Base-by-base conservation (phyloP, 2,888 invertebrate genomes). In the Heliconius erato region DNA sequence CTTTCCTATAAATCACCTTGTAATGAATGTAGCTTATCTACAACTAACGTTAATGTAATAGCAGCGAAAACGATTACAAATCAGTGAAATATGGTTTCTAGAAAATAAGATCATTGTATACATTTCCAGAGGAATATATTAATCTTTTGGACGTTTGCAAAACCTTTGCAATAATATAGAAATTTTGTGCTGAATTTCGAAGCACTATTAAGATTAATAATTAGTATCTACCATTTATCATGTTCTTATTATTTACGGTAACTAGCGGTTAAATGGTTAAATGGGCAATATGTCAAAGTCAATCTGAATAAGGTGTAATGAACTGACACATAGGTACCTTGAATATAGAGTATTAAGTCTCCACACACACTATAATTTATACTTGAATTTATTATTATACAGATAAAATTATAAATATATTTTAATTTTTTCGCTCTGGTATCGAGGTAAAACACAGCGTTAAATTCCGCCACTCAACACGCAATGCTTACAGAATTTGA, bases 231-330 rank as follows among this genome's bases (percentile, higher is more conserved):
- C 28, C 79, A 71, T 71, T 79, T 81, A 68, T 76, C 65, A 67
- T 26, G 65, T 74, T 35, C 40, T 68, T 81, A 76, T 28, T 69
- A 76, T 81, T 76, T 69, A 76, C 67, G 32, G 40, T 79, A 40
- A 28, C 40, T 74, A 59, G 6, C 67, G 26, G 63, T 69, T 91
- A 89, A 87, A 86, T 90, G 89, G 90, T 90, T 89, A 91, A 91
- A 93, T 90, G 88, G 89, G 89, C 89, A 90, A 89, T 93, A 91
- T 89, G 91, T 94, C 92, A 93, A 91, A 90, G 91, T 91, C 91
- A 89, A 86, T 88, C 88, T 91, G 91, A 91, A 92, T 92, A 89
- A 91, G 90, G 88, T 90, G 88, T 91, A 92, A 91, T 93, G 91
- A 92, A 92, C 91, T 89, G 90, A 84, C 86, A 83, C 87, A 88